Percentiles rank a stretch among this genome's conserved stretches.
Evolutionary conservation across 2,888 invertebrate genomes (phyloP).

Genomic region (Rhagonycha fulva): DNA sequence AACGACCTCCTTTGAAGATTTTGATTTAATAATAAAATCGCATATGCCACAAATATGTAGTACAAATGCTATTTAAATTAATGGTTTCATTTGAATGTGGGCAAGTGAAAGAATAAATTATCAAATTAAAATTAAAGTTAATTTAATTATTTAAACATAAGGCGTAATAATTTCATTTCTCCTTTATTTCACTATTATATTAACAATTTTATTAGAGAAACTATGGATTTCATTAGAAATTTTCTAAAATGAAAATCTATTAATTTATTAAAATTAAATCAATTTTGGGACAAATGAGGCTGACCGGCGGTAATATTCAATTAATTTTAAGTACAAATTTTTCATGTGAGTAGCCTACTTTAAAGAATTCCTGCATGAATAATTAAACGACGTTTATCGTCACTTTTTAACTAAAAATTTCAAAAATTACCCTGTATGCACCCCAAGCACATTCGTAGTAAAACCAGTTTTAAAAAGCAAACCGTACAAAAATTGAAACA

Average conservation of each 20-base stretch:
- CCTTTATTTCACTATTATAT: background rate
- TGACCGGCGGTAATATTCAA: background rate
- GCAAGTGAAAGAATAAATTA: background rate
- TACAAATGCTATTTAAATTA: background rate
- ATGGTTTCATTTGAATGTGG: background rate
- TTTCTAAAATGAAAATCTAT: background rate
- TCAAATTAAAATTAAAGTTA: background rate
- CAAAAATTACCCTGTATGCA: background rate
- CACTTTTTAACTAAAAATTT: background rate
- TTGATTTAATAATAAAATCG: conserved; percentile 1
- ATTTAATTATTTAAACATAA: background rate
- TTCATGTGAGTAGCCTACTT: background rate
- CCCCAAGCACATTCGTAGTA: background rate
- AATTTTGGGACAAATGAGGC: background rate
- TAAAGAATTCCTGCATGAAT: conserved; percentile 3
- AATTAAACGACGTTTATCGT: background rate
- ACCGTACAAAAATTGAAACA: background rate
- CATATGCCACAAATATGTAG: background rate
- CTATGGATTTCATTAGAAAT: background rate
- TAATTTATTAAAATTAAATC: conserved; percentile 2
- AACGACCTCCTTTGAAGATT: conserved; percentile 7
- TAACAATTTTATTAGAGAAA: background rate
- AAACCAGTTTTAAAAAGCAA: background rate
- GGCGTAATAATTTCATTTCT: background rate
- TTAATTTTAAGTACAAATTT: background rate